Evolutionary conservation across 2,888 invertebrate species (phyloP), one percentile per base, ranked within the genome.

Genomic region (Spodoptera exigua): DNA sequence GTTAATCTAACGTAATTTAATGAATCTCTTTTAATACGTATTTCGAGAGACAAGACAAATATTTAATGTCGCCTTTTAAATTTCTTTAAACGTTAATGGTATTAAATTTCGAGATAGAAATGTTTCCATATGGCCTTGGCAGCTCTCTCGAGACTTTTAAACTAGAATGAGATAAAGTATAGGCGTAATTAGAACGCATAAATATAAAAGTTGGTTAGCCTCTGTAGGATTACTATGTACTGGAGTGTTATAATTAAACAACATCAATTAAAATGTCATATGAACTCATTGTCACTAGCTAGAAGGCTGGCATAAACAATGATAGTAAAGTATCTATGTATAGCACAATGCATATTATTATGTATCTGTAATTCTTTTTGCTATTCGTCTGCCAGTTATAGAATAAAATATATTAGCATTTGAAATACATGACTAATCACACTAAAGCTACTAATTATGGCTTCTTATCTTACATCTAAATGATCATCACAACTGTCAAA

Each of bases 211-310:
- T 44, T 51, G 48, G 17, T 71, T 47, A 57, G 46, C 56, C 64
- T 46, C 37, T 49, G n/a, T 11, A 36, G 21, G 34, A 52, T 67
- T 52, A 59, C 39, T 52, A 61, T 75, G 56, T 40, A 61, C 43
- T 55, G 48, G 41, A 47, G 54, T 58, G 53, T 58, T 69, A 63
- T 66, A 76, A 64, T 49, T 61, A 44, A 45, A 59, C 58, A 62
- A 55, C 61, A 53, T 35, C 63, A 74, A 74, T 77, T 70, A 74
- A 67, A 62, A 65, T 56, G 70, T 62, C 60, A 62, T 21, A 57
- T 59, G 51, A 61, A 59, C 61, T 66, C 52, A 58, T 61, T 73
- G 51, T 43, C 32, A 57, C 47, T 59, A 39, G 34, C n/a, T 47
- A 43, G 32, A 45, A 32, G 1, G 16, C 47, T 46, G 53, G 37